Percentiles rank a stretch among this genome's conserved stretches.
phyloP scores from a whole-genome alignment of 2,113 vertebrate species.

The Psilopogon haemacephalus region DNA sequence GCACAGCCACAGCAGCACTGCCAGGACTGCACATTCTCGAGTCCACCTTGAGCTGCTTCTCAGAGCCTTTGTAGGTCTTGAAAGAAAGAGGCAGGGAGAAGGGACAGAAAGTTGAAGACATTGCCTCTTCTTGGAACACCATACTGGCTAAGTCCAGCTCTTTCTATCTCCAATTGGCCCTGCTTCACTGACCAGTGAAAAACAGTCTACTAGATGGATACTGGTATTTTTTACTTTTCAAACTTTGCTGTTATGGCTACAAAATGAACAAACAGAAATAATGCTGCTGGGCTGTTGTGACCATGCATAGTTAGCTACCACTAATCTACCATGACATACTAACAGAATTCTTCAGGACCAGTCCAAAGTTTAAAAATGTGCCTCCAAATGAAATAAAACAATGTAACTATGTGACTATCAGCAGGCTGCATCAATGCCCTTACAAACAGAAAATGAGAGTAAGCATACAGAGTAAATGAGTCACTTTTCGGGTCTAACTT shows the following conservation, averaged over 20 bases:
- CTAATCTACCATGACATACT: background rate
- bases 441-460: background rate
- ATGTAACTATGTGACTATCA: background rate
- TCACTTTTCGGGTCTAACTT: background rate
- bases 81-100: constrained; percentile 37
- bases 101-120: background rate
- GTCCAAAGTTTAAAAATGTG: background rate
- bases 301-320: background rate
- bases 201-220: background rate
- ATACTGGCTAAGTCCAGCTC: background rate
- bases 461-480: background rate
- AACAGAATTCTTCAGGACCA: background rate
- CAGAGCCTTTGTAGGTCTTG: background rate
- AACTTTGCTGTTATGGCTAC: background rate
- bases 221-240: background rate
- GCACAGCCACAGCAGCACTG: background rate
- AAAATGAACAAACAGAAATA: background rate
- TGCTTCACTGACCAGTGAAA: background rate
- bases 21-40: background rate
- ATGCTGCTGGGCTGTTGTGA: background rate
- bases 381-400: background rate
- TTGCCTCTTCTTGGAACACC: background rate
- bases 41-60: constrained; percentile 37
- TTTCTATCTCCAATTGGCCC: background rate
- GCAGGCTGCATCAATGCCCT: background rate